Conservation (phyloP, 2,888 invertebrate genomes). For the Scrobipalpa atriplicella region DNA sequence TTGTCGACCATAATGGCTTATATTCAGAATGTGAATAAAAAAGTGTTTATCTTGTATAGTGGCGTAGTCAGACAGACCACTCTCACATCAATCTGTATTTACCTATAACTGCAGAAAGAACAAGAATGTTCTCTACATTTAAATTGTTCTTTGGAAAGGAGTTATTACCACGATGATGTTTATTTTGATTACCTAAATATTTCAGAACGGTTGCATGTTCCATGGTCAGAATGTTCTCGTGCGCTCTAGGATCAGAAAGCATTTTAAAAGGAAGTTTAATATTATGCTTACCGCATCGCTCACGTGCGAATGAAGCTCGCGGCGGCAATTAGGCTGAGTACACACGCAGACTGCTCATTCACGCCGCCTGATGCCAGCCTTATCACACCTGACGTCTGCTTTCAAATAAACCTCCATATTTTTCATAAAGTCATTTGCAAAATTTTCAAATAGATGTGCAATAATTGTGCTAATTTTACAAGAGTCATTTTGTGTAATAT, state of each 20-base stretch:
- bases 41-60: background rate
- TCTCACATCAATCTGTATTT: too few species aligned
- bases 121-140: too few species aligned
- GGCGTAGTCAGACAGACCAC: too few species aligned
- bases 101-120: too few species aligned
- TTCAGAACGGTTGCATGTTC: background rate
- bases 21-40: background rate
- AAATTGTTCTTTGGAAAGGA: too few species aligned
- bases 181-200: too few species aligned
- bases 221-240: background rate
- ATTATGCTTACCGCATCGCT: slow-evolving; percentile 5
- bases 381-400: background rate
- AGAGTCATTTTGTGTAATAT: too few species aligned
- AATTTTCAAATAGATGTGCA: too few species aligned
- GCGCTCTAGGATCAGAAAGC: background rate
- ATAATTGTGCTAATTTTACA: too few species aligned
- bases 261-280: background rate
- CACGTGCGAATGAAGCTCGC: slow-evolving; percentile 19
- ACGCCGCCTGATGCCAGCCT: slow-evolving; percentile 20
- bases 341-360: slow-evolving; percentile 41
- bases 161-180: too few species aligned
- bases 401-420: background rate
- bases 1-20: background rate
- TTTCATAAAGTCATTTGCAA: background rate
- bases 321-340: slow-evolving; percentile 30